Percentiles rank a stretch among this genome's conserved stretches.
These are phyloP conservation scores for Eucidaris tribuloides DNA, from an alignment of 35 echinoderm and acorn worm genomes.

Conservation along the genomic window DNA sequence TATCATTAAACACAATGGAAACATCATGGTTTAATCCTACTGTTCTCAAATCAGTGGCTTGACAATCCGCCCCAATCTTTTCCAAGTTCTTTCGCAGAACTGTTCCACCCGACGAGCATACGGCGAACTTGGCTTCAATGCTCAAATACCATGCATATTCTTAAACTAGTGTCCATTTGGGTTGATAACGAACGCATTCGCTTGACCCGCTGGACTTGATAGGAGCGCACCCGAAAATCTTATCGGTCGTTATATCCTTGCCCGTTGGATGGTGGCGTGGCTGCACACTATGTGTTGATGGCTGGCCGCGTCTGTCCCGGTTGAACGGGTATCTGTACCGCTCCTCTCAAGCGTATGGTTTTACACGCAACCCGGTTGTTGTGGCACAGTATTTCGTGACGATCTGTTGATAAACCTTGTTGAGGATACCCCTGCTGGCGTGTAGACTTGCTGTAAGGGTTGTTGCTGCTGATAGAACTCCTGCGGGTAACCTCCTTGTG, in stretches of 20 bases:
- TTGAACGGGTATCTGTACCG: neutral
- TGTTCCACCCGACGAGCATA: too few species aligned
- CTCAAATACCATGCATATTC: too few species aligned
- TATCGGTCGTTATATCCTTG: neutral
- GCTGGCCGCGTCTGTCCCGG: neutral
- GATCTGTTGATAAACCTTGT: neutral
- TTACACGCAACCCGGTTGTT: neutral
- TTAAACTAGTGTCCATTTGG: too few species aligned
- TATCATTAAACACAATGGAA: too few species aligned
- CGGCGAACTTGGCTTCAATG: too few species aligned
- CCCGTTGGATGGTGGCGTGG: neutral
- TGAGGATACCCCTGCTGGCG: neutral
- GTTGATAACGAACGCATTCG: conserved; percentile 7
- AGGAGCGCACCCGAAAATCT: neutral
- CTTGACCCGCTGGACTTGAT: conserved; percentile 13
- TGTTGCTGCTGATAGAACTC: conserved; percentile 21
- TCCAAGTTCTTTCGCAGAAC: too few species aligned
- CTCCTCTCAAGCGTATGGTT: neutral
- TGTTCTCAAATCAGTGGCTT: too few species aligned
- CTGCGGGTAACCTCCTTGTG: neutral
- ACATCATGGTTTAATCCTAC: too few species aligned
- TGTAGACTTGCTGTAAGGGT: too few species aligned
- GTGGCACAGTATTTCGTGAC: neutral
- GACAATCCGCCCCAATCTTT: too few species aligned
- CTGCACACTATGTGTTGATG: neutral